Evolutionary conservation across 2,888 invertebrate genomes (phyloP), one percentile per base, ranked within the genome.

Genomic region (Hofmannophila pseudospretella): DNA sequence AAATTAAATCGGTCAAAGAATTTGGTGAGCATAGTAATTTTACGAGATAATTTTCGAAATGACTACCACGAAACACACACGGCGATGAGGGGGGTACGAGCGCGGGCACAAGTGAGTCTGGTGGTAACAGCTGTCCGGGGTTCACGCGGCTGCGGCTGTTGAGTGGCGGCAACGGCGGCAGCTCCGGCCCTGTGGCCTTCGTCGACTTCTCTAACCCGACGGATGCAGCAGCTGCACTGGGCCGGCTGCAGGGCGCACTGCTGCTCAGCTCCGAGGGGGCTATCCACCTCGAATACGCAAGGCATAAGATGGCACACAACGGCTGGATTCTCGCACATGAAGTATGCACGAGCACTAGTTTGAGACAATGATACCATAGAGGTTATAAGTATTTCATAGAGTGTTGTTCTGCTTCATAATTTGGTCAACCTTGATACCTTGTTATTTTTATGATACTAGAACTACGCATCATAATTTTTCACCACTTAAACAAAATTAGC

Each of bases 201-300:
- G 96, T 97, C 88, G 98, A 99, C 90, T 99, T 96, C 90, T 93
- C 93, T 90, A 96, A 96, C 89, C 91, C 97, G 67, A 89, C 92
- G 68, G 95, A 94, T 87, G 98, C 99, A 69, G 91, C 94, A 74
- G 93, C 94, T 71, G 98, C 97, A 67, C 93, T 98, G 93, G 92
- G 93, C 73, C 92, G 95, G 70, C 93, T 99, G 67, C 98, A 99
- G 88, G 98, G 98, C 80, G 96, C 96, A 82, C 94, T 96, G 88
- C 93, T 98, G 71, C 93, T 97, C 82, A 96, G 97, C 84, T 97
- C 97, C 58, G 95, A 98, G 81, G 97, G 97, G 64, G 97, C 97
- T 76, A 97, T 99, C 84, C 94, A 98, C 84, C 97, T 99, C 88
- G 98, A 99, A 90, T 99, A 95, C 91, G 98, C 98, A 86, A 96